Evolutionary conservation across 2,113 vertebrate species (phyloP).

Genomic region (Phrynosoma platyrhinos): DNA sequence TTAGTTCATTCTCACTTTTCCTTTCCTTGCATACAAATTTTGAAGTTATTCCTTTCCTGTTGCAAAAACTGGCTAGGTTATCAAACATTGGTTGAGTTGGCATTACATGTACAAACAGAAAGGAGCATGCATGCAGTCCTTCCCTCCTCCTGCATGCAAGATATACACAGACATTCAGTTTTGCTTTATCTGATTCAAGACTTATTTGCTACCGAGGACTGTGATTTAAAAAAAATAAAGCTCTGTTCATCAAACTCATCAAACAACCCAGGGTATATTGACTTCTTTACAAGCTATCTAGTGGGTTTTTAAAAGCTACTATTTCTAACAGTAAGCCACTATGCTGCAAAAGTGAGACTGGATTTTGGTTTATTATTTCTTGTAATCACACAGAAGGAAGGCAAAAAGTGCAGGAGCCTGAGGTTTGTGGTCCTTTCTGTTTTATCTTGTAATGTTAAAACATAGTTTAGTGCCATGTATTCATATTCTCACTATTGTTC

Average conservation of each 20-base stretch:
- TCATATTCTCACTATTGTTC: not conserved
- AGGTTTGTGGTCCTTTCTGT: not conserved
- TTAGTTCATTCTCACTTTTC: constrained; percentile 68
- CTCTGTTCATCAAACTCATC: not conserved
- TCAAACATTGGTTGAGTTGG: not conserved
- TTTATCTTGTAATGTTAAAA: not conserved
- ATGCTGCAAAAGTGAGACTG: not conserved
- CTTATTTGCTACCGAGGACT: too few species aligned
- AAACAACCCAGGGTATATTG: not conserved
- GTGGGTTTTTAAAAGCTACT: not conserved
- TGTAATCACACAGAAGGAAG: not conserved
- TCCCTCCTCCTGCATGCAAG: not conserved
- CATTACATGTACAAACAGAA: not conserved
- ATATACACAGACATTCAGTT: not conserved
- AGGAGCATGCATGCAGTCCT: not conserved
- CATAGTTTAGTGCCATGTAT: not conserved
- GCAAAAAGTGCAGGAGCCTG: not conserved
- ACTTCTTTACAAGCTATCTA: not conserved
- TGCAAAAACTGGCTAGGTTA: not conserved
- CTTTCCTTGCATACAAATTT: not conserved
- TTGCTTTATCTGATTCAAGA: not conserved
- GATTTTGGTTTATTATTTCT: not conserved
- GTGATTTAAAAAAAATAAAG: not conserved
- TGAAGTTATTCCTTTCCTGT: not conserved
- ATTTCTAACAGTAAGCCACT: not conserved